phyloP scores from a whole-genome alignment of 2,888 invertebrate genomes.

The Eledona agricola region DNA sequence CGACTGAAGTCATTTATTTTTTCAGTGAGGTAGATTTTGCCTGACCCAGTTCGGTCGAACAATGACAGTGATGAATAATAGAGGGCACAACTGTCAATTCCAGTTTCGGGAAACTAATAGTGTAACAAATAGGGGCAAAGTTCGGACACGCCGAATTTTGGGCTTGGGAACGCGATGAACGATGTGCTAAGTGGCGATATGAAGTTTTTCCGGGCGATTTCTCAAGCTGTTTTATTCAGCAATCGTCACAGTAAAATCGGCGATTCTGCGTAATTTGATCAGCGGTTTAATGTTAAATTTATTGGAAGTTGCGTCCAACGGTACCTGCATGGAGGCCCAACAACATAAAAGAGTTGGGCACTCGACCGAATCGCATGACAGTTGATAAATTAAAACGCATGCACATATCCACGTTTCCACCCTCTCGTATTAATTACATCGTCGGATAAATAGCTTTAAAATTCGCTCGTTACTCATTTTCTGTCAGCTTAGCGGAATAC shows the following conservation, averaged over 20 bases:
- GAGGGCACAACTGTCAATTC: conserved; percentile 30
- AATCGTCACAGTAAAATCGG: too few species aligned
- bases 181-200: conserved; percentile 13
- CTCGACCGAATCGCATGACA: conserved; percentile 32
- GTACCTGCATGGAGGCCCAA: conserved; percentile 22
- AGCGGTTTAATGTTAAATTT: conserved; percentile 33
- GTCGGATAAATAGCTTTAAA: conserved; percentile 36
- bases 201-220: too few species aligned
- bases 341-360: conserved; percentile 27
- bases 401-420: conserved; percentile 30
- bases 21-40: conserved; percentile 14
- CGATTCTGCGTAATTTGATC: too few species aligned
- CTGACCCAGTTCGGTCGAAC: conserved; percentile 22
- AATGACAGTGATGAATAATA: conserved; percentile 30
- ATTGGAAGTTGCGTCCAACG: conserved; percentile 30
- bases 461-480: conserved; percentile 35
- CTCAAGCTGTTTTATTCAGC: too few species aligned
- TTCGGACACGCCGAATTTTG: conserved; percentile 22
- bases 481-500: conserved; percentile 16
- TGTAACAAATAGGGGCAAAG: conserved; percentile 29
- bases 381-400: conserved; percentile 39
- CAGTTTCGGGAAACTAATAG: conserved; percentile 30
- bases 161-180: conserved; percentile 3
- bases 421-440: conserved; percentile 37
- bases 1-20: conserved; percentile 25